Base-by-base conservation (phyloP, 1,140 invertebrate genomes). In the Orius insidiosus region DNA sequence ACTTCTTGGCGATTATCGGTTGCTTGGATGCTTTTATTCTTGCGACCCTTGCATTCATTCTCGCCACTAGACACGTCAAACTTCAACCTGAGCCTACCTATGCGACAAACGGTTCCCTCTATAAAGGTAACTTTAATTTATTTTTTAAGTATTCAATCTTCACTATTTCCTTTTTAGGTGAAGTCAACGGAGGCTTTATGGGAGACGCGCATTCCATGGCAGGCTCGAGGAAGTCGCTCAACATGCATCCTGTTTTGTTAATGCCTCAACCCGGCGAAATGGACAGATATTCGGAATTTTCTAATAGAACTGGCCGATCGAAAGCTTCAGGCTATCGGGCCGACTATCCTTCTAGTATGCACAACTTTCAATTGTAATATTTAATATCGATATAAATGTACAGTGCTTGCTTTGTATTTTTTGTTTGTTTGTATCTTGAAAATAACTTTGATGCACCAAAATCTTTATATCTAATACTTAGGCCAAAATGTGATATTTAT, bases 11-110 rank as follows among this genome's bases (percentile, higher is more conserved):
- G 9, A 80, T 89, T 41, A 92, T 97, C 40, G 82, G 83, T 0
- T 84, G 90, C 48, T 66, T 94, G 50, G 93, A 98, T 63, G 87
- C 86, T 18, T 66, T 83, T 7, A 86, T 93, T 41, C 67, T 98
- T 38, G 76, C 90, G 0, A 77, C 84, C 5, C 69, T 97, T 24
- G 92, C 92, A 5, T 96, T 97, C 61, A 89, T 96, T 54, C 68
- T 98, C 50, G 90, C 89, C 10, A 84, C 84, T 1, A 67, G 85
- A 49, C 85, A 92, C 61, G 78, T 92, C 5, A 74, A 80, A 51
- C 68, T 90, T 14, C 78, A 86, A 57, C 76, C 83, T 0, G 84
- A 88, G 62, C 80, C 81, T 4, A 75, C 76, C 31, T 83, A 83
- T 41, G 59, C 62, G 3, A 57, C 34, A 47, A 67, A 66, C 49